These are phyloP conservation scores for Oxygymnocypris stewartii DNA, from an alignment of 2,113 vertebrate genomes.

Conservation along the genomic window DNA sequence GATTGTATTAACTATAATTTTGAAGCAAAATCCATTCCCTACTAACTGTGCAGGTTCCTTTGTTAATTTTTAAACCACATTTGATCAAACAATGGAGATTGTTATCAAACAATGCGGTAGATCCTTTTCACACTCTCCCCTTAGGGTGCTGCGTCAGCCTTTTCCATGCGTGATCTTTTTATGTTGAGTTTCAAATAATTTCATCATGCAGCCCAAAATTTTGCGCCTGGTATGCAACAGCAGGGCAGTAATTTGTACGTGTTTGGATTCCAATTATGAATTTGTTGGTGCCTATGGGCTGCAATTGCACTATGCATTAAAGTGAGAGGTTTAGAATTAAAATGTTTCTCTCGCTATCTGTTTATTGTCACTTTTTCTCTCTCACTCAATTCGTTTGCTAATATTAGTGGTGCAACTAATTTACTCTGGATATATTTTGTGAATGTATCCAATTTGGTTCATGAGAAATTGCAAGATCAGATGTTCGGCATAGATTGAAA, in stretches of 20 bases:
- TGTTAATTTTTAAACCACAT: conserved; percentile 37
- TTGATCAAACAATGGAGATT: conserved; percentile 59
- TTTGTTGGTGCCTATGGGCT: conserved; percentile 77
- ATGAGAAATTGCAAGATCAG: conserved; percentile 70
- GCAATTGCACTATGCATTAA: conserved; percentile 76
- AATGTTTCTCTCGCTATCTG: conserved; percentile 68
- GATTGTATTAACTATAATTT: not conserved
- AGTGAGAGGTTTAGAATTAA: conserved; percentile 72
- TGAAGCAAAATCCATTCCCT: not conserved
- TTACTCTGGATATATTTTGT: conserved; percentile 69
- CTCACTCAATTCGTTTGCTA: conserved; percentile 62
- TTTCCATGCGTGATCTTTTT: conserved; percentile 68
- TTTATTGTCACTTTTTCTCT: conserved; percentile 64
- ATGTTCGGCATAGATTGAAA: conserved; percentile 64
- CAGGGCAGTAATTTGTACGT: conserved; percentile 76
- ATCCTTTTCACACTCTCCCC: conserved; percentile 68
- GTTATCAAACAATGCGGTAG: conserved; percentile 71
- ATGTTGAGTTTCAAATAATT: conserved; percentile 78
- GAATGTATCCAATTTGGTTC: conserved; percentile 60
- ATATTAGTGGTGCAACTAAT: conserved; percentile 72
- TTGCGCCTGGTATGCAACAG: conserved; percentile 74
- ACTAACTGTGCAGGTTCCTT: conserved; percentile 6
- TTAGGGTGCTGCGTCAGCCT: conserved; percentile 75
- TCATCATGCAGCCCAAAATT: conserved; percentile 73
- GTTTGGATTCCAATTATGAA: conserved; percentile 79